Percentiles rank a stretch among this genome's conserved stretches.
These are phyloP conservation scores for Ormyrus pomaceus DNA, from an alignment of 2,888 invertebrate species.

Conservation along the genomic window DNA sequence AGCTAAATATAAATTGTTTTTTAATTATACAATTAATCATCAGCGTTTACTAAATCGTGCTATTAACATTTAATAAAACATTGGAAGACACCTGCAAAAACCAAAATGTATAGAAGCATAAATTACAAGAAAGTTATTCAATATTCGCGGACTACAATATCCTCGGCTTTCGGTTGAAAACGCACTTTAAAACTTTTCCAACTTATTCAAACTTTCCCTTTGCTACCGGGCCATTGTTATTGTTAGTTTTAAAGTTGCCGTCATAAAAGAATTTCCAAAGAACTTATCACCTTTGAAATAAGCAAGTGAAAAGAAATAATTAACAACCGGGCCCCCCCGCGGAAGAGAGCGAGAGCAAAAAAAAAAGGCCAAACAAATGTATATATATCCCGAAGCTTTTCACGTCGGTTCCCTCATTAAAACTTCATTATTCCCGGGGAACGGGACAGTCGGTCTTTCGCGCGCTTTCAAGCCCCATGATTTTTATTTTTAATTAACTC, in stretches of 20 bases:
- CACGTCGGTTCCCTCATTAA: slow-evolving; percentile 36
- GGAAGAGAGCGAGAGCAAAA: slow-evolving; percentile 9
- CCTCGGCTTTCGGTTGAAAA: no score
- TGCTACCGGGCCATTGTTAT: no score
- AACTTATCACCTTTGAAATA: not conserved
- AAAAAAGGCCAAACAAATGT: not conserved
- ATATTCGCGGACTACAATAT: not conserved
- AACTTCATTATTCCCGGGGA: slow-evolving; percentile 43
- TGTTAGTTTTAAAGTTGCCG: not conserved
- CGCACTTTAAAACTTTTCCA: no score
- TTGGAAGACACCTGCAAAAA: no score
- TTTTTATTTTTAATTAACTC: slow-evolving; percentile 52
- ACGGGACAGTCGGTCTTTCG: not conserved
- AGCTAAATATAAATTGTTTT: no score
- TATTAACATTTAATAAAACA: no score
- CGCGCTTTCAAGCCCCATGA: slow-evolving; percentile 11
- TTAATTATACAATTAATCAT: no score
- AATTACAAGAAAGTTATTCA: not conserved
- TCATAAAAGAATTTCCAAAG: not conserved
- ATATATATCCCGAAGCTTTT: slow-evolving; percentile 1
- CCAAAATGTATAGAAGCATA: not conserved
- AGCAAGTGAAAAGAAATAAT: not conserved
- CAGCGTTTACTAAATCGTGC: no score
- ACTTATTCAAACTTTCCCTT: no score
- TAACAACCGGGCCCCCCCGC: not conserved